Conservation (phyloP, 2,797 vertebrate species). For the Florisuga fusca region DNA sequence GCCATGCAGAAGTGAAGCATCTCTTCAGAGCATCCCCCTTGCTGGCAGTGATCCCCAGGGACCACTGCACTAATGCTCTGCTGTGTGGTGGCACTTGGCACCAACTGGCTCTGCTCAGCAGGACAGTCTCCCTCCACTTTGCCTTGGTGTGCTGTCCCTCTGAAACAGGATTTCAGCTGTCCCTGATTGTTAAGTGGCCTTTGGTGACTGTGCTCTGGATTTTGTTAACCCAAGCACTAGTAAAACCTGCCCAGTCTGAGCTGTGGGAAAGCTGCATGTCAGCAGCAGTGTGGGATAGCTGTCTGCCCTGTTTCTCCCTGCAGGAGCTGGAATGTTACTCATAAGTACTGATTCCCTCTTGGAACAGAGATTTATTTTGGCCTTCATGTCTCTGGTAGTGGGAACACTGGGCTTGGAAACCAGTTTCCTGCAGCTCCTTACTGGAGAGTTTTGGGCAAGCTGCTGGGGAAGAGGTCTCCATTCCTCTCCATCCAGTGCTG, state of each 20-base stretch:
- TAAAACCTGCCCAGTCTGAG: neutral
- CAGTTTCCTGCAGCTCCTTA: neutral
- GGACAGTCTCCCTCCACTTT: neutral
- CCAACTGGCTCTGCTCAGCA: no score
- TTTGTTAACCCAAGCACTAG: neutral
- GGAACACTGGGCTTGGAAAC: neutral
- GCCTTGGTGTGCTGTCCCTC: neutral
- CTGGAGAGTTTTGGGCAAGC: neutral
- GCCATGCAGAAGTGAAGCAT: neutral
- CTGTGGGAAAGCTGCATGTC: rapidly evolving
- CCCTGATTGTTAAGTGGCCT: neutral
- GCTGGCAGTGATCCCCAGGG: neutral
- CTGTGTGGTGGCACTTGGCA: rapidly evolving
- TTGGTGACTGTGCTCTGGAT: neutral
- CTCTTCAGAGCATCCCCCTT: neutral
- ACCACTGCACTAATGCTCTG: neutral
- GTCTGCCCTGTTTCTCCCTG: neutral
- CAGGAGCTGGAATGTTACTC: neutral
- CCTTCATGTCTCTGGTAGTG: neutral
- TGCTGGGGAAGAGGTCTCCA: neutral
- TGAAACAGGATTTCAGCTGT: neutral
- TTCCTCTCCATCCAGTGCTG: neutral
- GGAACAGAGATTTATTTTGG: neutral
- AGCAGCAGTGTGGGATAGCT: neutral
- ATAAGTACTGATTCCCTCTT: rapidly evolving